Base-by-base conservation (phyloP, 2,797 vertebrate genomes). In the Pseudochaenichthys georgianus region DNA sequence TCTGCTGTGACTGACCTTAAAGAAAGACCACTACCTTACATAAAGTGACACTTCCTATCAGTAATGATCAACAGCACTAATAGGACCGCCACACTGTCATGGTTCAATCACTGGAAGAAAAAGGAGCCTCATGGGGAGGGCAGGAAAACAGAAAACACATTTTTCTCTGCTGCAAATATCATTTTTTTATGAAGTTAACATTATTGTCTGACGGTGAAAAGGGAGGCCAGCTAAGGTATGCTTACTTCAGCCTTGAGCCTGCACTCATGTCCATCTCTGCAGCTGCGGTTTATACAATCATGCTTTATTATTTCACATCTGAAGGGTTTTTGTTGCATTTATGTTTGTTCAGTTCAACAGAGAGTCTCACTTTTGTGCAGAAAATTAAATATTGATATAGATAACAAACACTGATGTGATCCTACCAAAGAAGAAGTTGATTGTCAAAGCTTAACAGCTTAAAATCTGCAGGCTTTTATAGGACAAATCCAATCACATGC, bases 1-100 rank as follows among this genome's bases (percentile, higher is more conserved):
- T 70, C 87, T 64, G 86, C 65, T 80, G 59, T 42, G 77, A 54
- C 8, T 90, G 87, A 89, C 87, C 86, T 89, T 89, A 74, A 28
- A 50, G 47, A 70, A 66, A 78, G 57, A 73, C 41, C 9, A 5
- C 89, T 85, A 85, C 43, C 65, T 16, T 82, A 73, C 73, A 53
- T 60, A 41, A 38, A 70, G 46, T 73, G 68, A 77, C 78, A 80
- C 46, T 64, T 77, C 62, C 69, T 31, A 64, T 82, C 54, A 70
- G 52, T 87, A 81, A 91, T 86, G 79, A 88, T 86, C 67, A 77
- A 59, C 60, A 73, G 52, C 51, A 21, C 64, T 88, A 83, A 89
- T 83, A 81, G 57, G 62, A 71, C 11, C 51, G 50, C 38, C 55
- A 63, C 46, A 70, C 61, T 54, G 55, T 66, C 62, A 3, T 8